Evolutionary conservation across 2,113 vertebrate genomes (phyloP), one percentile per base, ranked within the genome.

Genomic region (Baryphthengus martii): DNA sequence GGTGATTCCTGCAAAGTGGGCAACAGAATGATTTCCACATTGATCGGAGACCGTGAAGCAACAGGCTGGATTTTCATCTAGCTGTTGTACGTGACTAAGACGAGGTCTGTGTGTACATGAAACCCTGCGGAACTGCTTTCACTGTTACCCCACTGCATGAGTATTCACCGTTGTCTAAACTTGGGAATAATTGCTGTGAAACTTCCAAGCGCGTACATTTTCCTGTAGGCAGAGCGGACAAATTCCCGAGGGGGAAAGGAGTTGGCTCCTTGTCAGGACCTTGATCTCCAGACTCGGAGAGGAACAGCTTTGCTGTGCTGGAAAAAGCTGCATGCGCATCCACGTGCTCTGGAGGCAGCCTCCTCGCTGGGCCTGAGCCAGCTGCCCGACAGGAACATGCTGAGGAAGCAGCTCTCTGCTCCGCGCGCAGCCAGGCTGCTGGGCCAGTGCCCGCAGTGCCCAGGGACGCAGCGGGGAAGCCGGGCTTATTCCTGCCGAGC

Each of bases 361-460:
- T 95, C 26, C 71, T 82, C 0, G 2, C 92, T 95, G 96, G 81
- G 56, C 17, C n/a, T 3, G 33, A 63, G 90, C 95, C 92, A 93
- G 94, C 90, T 80, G 66, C 81, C 67, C 1, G 14, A 61, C 15
- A 65, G 81, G 76, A 94, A 89, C 68, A 75, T 71, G 92, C 93
- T 93, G 94, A 96, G 90, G 91, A 95, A 95, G 95, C 91, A 90
- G 84, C 80, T 91, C 92, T 47, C 24, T 1, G 11, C 39, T 85
- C 63, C 86, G n/a, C 0, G 3, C 2, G 18, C 55, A 58, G 94
- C 78, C 92, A 26, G 71, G 33, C 85, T 79, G 92, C 78, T 76
- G 58, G 47, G 52, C 0, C 5, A 68, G 88, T 16, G 31, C 90
- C 78, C 1, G 1, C n/a, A 16, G 23, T 0, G 33, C 79, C 28